phyloP scores from a whole-genome alignment of 2,888 invertebrate genomes.

The Dendrolimus houi region DNA sequence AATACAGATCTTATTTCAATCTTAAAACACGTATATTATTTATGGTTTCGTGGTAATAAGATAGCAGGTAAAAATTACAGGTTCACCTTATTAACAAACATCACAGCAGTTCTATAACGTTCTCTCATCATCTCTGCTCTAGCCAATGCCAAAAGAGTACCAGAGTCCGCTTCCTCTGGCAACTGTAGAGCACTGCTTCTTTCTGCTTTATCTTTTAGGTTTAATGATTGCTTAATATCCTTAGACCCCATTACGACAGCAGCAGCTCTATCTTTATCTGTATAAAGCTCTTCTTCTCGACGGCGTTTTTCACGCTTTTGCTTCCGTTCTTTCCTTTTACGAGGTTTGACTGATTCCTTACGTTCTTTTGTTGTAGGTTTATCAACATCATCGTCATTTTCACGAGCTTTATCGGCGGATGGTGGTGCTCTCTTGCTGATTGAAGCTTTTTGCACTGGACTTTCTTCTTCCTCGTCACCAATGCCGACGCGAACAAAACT shows the following conservation, averaged over 20 bases:
- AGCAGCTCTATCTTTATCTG: constrained; percentile 93
- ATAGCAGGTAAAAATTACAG: no score
- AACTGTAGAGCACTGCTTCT: constrained; percentile 82
- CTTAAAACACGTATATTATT: no score
- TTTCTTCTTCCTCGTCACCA: constrained; percentile 72
- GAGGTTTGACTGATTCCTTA: constrained; percentile 50
- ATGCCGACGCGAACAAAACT: constrained; percentile 85
- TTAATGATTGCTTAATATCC: constrained; percentile 91
- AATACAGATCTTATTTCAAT: no score
- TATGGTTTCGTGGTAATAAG: no score
- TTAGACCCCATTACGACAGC: constrained; percentile 91
- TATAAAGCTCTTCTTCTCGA: constrained; percentile 85
- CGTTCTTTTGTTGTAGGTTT: constrained; percentile 45
- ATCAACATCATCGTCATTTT: constrained; percentile 37
- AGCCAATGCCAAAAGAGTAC: constrained; percentile 84
- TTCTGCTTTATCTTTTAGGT: constrained; percentile 86
- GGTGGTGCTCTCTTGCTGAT: constrained; percentile 60
- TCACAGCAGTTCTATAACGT: constrained; percentile 82
- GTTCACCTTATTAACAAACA: constrained; percentile 87
- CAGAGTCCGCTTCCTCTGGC: constrained; percentile 87
- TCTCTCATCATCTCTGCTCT: constrained; percentile 86
- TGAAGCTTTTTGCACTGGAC: constrained; percentile 54
- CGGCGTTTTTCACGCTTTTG: constrained; percentile 54
- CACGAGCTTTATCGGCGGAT: constrained; percentile 39
- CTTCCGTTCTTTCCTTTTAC: constrained; percentile 46